Evolutionary conservation across 1,140 invertebrate species (phyloP).

Genomic region (Heliconius eleuchia): DNA sequence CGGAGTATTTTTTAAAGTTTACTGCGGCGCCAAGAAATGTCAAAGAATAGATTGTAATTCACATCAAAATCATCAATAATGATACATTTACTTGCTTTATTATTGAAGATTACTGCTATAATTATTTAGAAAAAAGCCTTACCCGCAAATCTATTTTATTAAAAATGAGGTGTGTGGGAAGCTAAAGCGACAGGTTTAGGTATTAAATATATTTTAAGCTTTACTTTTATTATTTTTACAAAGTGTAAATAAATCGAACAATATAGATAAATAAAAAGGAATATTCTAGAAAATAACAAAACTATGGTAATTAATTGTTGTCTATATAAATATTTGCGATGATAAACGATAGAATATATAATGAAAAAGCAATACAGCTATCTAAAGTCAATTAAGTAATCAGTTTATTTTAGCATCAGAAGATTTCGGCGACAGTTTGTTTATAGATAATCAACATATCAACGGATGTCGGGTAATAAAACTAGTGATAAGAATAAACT

Average conservation of each 20-base stretch:
- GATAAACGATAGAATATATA: background rate
- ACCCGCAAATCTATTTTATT: no score
- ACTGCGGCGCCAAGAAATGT: no score
- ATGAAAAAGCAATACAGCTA: background rate
- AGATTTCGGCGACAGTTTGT: background rate
- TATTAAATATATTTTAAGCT: no score
- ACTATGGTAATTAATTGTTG: background rate
- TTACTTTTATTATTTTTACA: no score
- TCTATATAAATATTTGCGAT: background rate
- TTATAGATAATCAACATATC: constrained; percentile 6
- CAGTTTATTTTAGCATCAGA: constrained; percentile 2
- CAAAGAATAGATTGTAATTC: no score
- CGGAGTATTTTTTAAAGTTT: background rate
- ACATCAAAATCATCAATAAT: no score
- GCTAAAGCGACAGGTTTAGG: no score
- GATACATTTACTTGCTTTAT: no score
- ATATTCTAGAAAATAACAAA: background rate
- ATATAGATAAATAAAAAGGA: background rate
- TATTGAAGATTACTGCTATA: no score
- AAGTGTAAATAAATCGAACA: background rate
- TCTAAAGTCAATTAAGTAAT: constrained; percentile 10
- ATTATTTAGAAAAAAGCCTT: no score
- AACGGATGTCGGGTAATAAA: constrained; percentile 37
- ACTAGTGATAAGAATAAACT: constrained; percentile 35
- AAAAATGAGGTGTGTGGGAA: no score